Conservation (phyloP, 2,113 vertebrate genomes). For the Acinonyx jubatus region DNA sequence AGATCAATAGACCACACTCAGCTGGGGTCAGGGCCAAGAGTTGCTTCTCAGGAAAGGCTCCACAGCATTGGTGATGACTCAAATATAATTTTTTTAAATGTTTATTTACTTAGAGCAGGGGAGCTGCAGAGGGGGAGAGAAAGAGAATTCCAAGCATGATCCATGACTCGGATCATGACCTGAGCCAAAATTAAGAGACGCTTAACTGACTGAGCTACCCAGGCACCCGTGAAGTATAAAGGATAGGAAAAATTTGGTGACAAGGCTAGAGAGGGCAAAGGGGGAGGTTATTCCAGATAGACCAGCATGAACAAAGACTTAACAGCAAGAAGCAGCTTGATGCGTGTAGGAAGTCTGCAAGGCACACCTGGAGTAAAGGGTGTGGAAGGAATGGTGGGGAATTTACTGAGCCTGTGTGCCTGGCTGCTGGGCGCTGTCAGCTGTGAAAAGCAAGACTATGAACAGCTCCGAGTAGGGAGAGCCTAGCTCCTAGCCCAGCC, state of each 20-base stretch:
- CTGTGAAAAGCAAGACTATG: background rate
- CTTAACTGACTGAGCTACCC: no score
- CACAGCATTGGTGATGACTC: background rate
- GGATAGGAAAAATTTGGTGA: background rate
- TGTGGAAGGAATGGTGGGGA: no score
- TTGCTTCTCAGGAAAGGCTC: background rate
- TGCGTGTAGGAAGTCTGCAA: background rate
- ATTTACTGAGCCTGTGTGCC: background rate
- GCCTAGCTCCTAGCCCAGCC: background rate
- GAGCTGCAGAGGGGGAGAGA: no score
- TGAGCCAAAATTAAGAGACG: no score
- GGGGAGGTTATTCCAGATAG: background rate
- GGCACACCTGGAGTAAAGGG: background rate
- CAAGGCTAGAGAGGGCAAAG: background rate
- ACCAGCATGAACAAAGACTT: background rate
- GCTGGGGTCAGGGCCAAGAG: background rate
- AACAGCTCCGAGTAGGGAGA: background rate
- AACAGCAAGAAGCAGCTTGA: background rate
- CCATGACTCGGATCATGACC: no score
- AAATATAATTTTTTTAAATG: background rate
- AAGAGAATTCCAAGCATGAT: no score
- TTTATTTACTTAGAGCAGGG: no score
- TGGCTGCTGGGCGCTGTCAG: background rate
- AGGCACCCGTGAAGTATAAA: background rate
- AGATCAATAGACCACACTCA: background rate